Percentiles rank a stretch among this genome's conserved stretches.
Conservation (phyloP, 1,140 invertebrate species). For the Pogonus chalceus region DNA sequence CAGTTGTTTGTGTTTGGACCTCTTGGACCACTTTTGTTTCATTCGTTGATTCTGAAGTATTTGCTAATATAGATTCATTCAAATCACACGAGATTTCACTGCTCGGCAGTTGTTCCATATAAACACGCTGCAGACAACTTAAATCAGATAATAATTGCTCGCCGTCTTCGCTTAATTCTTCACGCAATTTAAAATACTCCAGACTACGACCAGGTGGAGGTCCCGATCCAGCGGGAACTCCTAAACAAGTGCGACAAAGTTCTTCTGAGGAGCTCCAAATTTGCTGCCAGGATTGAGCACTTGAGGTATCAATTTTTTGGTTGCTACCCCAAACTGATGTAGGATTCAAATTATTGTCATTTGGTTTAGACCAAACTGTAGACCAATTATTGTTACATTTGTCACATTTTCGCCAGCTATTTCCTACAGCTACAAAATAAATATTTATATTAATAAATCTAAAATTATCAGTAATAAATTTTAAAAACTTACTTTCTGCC, state of each 20-base stretch:
- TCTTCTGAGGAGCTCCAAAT: slow-evolving; percentile 23
- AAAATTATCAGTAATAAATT: too few species aligned
- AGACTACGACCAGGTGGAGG: not conserved
- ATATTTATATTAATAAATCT: too few species aligned
- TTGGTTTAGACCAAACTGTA: slow-evolving; percentile 9
- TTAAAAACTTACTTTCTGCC: too few species aligned
- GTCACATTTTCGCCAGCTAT: slow-evolving; percentile 18
- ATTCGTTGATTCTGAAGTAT: too few species aligned
- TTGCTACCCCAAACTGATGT: not conserved
- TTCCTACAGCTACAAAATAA: slow-evolving; percentile 16
- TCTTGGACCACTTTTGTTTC: too few species aligned
- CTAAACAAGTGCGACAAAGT: slow-evolving; percentile 15
- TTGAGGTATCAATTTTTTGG: not conserved
- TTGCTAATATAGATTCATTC: not conserved
- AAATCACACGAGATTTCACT: slow-evolving; percentile 18
- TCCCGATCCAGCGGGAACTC: not conserved
- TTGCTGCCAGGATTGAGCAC: slow-evolving; percentile 9
- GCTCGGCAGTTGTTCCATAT: slow-evolving; percentile 24
- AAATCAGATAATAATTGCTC: slow-evolving; percentile 29
- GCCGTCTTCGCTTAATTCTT: slow-evolving; percentile 28
- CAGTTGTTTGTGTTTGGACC: too few species aligned
- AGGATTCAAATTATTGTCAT: slow-evolving; percentile 4
- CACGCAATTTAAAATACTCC: slow-evolving; percentile 22
- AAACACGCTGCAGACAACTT: slow-evolving; percentile 22
- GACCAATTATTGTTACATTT: slow-evolving; percentile 19